Evolutionary conservation across 2,113 vertebrate species (phyloP).

Genomic region (Nycticryphes semicollaris): DNA sequence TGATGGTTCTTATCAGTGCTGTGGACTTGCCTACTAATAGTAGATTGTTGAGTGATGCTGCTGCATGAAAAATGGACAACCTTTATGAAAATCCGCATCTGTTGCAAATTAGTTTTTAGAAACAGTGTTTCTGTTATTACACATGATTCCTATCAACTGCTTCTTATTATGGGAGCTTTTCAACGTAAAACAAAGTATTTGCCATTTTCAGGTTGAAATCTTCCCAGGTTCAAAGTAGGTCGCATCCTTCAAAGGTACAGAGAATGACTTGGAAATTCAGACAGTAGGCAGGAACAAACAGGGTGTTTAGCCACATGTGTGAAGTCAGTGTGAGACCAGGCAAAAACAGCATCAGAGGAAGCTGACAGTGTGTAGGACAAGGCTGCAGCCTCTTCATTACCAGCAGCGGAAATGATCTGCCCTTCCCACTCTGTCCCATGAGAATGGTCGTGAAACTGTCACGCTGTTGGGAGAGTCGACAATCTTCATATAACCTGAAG

Average conservation of each 20-base stretch:
- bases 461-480: background rate
- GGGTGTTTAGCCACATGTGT: background rate
- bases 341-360: background rate
- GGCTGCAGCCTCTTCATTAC: background rate
- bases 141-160: background rate
- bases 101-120: background rate
- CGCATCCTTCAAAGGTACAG: background rate
- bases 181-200: background rate
- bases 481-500: slow-evolving; percentile 39
- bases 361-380: background rate
- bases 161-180: background rate
- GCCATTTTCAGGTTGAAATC: background rate
- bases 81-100: background rate
- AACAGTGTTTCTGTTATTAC: background rate
- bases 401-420: background rate
- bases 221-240: background rate
- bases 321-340: background rate
- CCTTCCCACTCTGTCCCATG: background rate
- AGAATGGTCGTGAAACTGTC: background rate
- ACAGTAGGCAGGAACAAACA: background rate
- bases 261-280: background rate
- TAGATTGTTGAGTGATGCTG: background rate
- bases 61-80: background rate
- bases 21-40: background rate
- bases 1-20: background rate